Percentiles rank a stretch among this genome's conserved stretches.
These are phyloP conservation scores for Drosophila bocki DNA, from an alignment of 1,140 invertebrate genomes.

Conservation along the genomic window DNA sequence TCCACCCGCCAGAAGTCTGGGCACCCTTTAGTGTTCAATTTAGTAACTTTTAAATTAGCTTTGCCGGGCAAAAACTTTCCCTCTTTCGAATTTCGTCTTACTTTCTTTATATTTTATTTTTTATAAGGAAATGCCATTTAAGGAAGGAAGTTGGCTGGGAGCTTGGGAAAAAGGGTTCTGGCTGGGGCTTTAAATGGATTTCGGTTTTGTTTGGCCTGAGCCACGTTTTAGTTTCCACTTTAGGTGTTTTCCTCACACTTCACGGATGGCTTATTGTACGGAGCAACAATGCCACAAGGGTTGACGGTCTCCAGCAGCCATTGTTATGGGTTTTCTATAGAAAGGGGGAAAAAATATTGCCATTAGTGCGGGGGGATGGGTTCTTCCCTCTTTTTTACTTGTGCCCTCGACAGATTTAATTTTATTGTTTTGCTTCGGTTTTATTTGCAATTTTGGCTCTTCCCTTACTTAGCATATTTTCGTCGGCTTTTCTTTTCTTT, in stretches of 20 bases:
- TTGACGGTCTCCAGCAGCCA: constrained; percentile 49
- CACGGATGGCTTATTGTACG: constrained; percentile 72
- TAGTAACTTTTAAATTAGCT: constrained; percentile 83
- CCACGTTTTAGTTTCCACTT: constrained; percentile 81
- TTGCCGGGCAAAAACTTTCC: constrained; percentile 59
- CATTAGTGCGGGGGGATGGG: constrained; percentile 55
- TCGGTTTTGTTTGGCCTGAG: constrained; percentile 63
- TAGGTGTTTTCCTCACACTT: constrained; percentile 74
- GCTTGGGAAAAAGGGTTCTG: constrained; percentile 48
- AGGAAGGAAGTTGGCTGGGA: constrained; percentile 28
- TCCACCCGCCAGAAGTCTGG: constrained; percentile 41
- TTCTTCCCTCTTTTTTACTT: constrained; percentile 10
- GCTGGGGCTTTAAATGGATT: constrained; percentile 76
- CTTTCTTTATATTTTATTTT: constrained; percentile 10
- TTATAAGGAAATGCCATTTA: constrained; percentile 70
- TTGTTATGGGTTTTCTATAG: constrained; percentile 78
- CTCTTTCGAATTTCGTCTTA: constrained; percentile 12
- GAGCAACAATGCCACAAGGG: constrained; percentile 47
- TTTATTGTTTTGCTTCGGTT: constrained; percentile 80
- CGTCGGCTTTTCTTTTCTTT: background rate
- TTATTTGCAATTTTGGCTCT: constrained; percentile 65
- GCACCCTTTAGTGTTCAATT: constrained; percentile 68
- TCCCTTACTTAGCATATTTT: constrained; percentile 56
- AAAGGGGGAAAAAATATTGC: constrained; percentile 54
- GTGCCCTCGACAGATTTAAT: constrained; percentile 74